Percentiles rank a stretch among this genome's conserved stretches.
These are phyloP conservation scores for zebrafish (Danio rerio) DNA, from an alignment of 2,113 vertebrate genomes.

Conservation along the genomic window DNA sequence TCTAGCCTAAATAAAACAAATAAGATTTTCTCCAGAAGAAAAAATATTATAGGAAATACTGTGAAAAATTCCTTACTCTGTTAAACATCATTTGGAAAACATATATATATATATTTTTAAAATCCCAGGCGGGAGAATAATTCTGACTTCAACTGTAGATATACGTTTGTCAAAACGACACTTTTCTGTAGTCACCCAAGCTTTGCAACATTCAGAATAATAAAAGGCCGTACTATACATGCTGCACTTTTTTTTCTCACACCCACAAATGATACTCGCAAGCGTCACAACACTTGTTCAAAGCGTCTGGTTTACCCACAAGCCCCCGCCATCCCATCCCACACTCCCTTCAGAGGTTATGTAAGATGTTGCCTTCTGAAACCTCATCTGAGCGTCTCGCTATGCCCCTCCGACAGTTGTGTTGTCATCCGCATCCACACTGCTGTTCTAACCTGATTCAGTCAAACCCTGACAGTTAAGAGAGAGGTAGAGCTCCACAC, in stretches of 20 bases:
- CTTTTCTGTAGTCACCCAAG: slow-evolving; percentile 14
- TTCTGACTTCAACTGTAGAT: too few species aligned
- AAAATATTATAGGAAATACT: too few species aligned
- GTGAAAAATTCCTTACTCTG: too few species aligned
- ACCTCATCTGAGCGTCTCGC: slow-evolving; percentile 62
- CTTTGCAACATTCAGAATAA: slow-evolving; percentile 36
- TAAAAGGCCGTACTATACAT: slow-evolving; percentile 16
- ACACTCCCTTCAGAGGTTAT: slow-evolving; percentile 58
- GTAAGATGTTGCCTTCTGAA: slow-evolving; percentile 63
- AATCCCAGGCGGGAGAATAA: too few species aligned
- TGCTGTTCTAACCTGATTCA: slow-evolving; percentile 80
- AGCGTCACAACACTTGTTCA: slow-evolving; percentile 54
- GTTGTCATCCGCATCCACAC: slow-evolving; percentile 73
- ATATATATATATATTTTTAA: too few species aligned
- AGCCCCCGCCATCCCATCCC: slow-evolving; percentile 36
- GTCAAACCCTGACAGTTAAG: slow-evolving; percentile 76
- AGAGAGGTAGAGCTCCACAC: slow-evolving; percentile 58
- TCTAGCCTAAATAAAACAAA: too few species aligned
- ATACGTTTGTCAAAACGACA: too few species aligned
- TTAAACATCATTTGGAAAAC: too few species aligned
- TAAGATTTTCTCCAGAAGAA: too few species aligned
- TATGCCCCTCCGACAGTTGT: slow-evolving; percentile 62
- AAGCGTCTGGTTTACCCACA: slow-evolving; percentile 50
- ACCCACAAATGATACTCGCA: slow-evolving; percentile 36
- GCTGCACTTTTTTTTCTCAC: slow-evolving; percentile 3